A percentile compares a stretch with the other conserved stretches of the same genome.
Conservation (phyloP, 2,888 invertebrate species). For the Alsophila aescularia region DNA sequence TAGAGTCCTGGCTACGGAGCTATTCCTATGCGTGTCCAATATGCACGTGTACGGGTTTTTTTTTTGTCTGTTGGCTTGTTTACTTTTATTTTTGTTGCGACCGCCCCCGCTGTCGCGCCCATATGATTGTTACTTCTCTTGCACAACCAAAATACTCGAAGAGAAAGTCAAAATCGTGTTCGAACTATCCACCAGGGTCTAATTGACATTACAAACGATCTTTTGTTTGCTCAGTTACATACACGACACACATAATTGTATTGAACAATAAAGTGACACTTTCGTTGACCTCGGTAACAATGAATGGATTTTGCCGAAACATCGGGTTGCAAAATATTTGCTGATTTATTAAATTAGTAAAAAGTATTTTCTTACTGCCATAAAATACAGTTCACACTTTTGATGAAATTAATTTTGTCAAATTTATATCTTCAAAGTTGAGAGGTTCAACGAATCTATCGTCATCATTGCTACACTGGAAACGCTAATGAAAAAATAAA, state of each 20-base stretch:
- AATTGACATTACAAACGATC: slow-evolving; percentile 39
- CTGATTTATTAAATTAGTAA: background rate
- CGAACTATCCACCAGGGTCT: slow-evolving; percentile 31
- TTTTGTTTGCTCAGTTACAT: slow-evolving; percentile 35
- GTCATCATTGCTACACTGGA: too few species aligned
- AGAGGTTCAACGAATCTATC: too few species aligned
- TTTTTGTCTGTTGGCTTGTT: too few species aligned
- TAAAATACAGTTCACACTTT: too few species aligned
- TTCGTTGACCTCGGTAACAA: slow-evolving; percentile 8
- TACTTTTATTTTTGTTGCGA: too few species aligned
- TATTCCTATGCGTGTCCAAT: too few species aligned
- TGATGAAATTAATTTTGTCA: too few species aligned
- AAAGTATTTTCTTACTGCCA: background rate
- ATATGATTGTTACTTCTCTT: background rate
- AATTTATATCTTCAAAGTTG: too few species aligned
- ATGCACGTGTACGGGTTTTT: too few species aligned
- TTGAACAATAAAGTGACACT: slow-evolving; percentile 15
- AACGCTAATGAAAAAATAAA: too few species aligned
- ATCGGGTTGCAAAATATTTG: background rate
- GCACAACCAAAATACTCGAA: slow-evolving; percentile 35
- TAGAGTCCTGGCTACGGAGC: too few species aligned
- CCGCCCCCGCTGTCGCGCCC: too few species aligned
- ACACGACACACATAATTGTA: background rate
- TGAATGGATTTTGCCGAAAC: background rate
- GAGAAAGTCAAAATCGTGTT: slow-evolving; percentile 39